Percentiles rank a stretch among this genome's conserved stretches.
Conservation (phyloP, 2,888 invertebrate genomes). For the Stenoptilia bipunctidactyla region DNA sequence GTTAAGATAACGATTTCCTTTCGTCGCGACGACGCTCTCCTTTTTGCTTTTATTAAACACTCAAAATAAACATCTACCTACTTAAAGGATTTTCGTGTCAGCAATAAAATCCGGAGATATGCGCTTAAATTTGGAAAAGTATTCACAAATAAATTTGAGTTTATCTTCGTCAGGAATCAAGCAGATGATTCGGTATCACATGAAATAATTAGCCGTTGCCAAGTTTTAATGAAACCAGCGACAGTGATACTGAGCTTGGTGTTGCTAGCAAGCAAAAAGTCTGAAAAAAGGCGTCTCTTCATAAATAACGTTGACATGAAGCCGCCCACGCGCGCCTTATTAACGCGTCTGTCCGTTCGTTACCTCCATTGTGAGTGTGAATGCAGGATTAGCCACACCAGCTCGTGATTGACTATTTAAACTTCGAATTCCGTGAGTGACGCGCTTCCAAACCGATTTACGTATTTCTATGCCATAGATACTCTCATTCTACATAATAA, state of each 20-base stretch:
- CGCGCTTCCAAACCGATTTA: constrained; percentile 19
- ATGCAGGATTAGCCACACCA: constrained; percentile 65
- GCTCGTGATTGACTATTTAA: constrained; percentile 68
- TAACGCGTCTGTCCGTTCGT: constrained; percentile 66
- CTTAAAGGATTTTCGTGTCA: constrained; percentile 43
- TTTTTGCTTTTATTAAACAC: constrained; percentile 41
- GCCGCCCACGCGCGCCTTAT: constrained; percentile 67
- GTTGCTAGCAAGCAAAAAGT: constrained; percentile 36
- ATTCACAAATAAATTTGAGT: constrained; percentile 1
- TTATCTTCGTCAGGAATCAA: constrained; percentile 5
- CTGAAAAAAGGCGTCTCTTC: constrained; percentile 44
- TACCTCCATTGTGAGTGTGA: constrained; percentile 63
- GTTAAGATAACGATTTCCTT: constrained; percentile 66
- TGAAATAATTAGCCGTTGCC: not conserved
- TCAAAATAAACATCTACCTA: constrained; percentile 29
- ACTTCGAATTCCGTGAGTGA: constrained; percentile 50
- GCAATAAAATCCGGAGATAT: constrained; percentile 32
- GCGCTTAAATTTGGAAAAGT: constrained; percentile 5
- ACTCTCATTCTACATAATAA: too few species aligned
- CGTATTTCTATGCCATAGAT: too few species aligned
- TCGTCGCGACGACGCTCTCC: constrained; percentile 43
- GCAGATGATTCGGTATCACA: constrained; percentile 6
- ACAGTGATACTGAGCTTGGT: constrained; percentile 15
- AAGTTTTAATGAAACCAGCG: not conserved
- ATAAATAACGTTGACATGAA: constrained; percentile 68